phyloP scores from a whole-genome alignment of 2,113 vertebrate genomes.

The Colossoma macropomum region DNA sequence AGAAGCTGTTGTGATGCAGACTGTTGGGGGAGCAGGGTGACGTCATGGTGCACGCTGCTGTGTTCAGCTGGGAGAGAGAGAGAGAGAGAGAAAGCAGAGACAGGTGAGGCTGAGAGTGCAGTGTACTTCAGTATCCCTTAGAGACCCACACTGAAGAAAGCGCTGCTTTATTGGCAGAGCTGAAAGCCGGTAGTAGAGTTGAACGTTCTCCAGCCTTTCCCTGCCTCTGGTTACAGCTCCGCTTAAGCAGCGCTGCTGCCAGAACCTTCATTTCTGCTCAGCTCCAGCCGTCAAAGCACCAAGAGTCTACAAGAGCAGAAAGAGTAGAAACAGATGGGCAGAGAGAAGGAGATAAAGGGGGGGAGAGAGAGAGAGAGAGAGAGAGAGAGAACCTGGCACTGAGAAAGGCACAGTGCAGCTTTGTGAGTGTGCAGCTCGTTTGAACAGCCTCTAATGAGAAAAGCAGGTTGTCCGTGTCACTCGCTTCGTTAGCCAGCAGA shows the following conservation, averaged over 20 bases:
- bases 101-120: slow-evolving; percentile 1
- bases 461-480: slow-evolving; percentile 47
- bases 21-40: slow-evolving; percentile 52
- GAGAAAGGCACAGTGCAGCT: slow-evolving; percentile 6
- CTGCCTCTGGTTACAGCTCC: not conserved
- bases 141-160: not conserved
- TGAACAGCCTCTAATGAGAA: slow-evolving; percentile 46
- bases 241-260: slow-evolving; percentile 12
- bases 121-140: not conserved
- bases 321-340: slow-evolving; percentile 32
- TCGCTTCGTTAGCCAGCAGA: slow-evolving; percentile 45
- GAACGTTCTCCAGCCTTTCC: not conserved
- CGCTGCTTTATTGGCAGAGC: slow-evolving; percentile 5
- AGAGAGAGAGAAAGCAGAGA: slow-evolving; percentile 11
- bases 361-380: slow-evolving; percentile 8
- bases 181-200: not conserved
- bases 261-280: not conserved
- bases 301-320: not conserved
- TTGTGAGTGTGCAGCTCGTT: slow-evolving; percentile 12
- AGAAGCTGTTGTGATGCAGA: slow-evolving; percentile 45
- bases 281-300: slow-evolving; percentile 12
- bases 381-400: not conserved
- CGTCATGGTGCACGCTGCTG: slow-evolving; percentile 16
- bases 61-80: slow-evolving; percentile 1
- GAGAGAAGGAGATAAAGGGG: not conserved